Conservation (phyloP, 23 tunicate species). For the Trididemnum nubilum region DNA sequence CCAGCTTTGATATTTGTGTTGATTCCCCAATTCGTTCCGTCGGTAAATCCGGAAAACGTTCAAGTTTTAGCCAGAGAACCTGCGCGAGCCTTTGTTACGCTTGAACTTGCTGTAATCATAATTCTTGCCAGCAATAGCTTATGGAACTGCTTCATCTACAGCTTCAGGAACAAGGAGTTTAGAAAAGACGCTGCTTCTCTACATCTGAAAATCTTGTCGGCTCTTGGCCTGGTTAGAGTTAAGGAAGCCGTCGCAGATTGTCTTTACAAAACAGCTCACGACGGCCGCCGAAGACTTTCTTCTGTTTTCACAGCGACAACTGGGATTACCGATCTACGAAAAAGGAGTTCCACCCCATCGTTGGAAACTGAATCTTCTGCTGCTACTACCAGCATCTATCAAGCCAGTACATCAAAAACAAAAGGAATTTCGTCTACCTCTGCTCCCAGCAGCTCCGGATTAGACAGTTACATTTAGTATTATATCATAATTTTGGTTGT, state of each 20-base stretch:
- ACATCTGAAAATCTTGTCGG: too few relatives aligned
- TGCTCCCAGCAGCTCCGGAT: too few relatives aligned
- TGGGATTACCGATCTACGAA: background rate
- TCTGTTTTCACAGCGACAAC: background rate
- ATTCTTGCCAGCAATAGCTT: constrained; percentile 48
- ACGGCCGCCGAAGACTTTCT: background rate
- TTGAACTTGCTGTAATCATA: constrained; percentile 40
- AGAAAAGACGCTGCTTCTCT: constrained; percentile 11
- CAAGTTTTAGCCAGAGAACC: background rate
- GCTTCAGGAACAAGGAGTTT: constrained; percentile 52
- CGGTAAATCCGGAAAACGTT: background rate
- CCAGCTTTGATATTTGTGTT: constrained; percentile 19
- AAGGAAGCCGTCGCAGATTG: background rate
- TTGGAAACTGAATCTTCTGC: too few relatives aligned
- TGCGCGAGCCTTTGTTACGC: constrained; percentile 6
- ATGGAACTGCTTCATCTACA: constrained; percentile 54
- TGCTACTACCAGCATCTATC: too few relatives aligned
- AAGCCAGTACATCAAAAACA: too few relatives aligned
- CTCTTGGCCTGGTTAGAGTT: background rate
- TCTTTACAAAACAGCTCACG: background rate
- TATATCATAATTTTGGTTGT: too few relatives aligned
- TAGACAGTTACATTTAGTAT: too few relatives aligned
- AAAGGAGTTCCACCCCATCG: too few relatives aligned
- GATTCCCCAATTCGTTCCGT: background rate
- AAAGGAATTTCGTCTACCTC: too few relatives aligned